phyloP scores from a whole-genome alignment of 2,888 invertebrate genomes.

The Gastrophysa polygoni region DNA sequence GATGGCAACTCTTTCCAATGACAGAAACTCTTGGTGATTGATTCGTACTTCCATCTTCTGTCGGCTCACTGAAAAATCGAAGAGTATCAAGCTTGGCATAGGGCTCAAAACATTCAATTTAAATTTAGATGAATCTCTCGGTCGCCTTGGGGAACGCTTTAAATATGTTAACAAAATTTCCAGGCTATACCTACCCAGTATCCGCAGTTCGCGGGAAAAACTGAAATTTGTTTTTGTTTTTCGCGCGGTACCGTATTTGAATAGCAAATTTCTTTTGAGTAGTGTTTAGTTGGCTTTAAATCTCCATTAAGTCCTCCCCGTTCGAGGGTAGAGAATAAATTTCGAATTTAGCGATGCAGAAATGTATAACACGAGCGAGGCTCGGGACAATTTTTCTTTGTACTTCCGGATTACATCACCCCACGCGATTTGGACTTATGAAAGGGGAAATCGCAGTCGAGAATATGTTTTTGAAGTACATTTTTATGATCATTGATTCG shows the following conservation, averaged over 20 bases:
- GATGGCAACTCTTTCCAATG: too few species aligned
- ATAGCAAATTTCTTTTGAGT: constrained; percentile 37
- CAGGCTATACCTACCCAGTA: neutral
- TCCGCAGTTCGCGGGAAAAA: neutral
- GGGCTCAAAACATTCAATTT: constrained; percentile 2
- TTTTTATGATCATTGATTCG: constrained; percentile 5
- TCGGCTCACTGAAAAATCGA: neutral
- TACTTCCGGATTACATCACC: constrained; percentile 1
- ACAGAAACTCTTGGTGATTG: neutral
- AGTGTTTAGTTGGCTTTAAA: constrained; percentile 37
- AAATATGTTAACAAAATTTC: constrained; percentile 12
- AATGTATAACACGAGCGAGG: constrained; percentile 1
- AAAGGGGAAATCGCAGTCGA: neutral
- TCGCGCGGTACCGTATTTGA: constrained; percentile 25
- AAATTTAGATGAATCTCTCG: constrained; percentile 9
- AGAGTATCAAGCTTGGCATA: neutral
- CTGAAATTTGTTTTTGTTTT: constrained; percentile 16
- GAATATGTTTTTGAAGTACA: constrained; percentile 11
- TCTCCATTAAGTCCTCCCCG: constrained; percentile 32
- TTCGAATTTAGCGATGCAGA: constrained; percentile 19
- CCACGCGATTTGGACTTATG: neutral
- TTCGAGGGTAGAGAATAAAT: constrained; percentile 31
- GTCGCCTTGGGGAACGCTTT: neutral
- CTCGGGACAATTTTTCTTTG: neutral
- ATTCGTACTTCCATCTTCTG: neutral